Conservation (phyloP, 2,797 vertebrate species). For the Pseudochaenichthys georgianus region DNA sequence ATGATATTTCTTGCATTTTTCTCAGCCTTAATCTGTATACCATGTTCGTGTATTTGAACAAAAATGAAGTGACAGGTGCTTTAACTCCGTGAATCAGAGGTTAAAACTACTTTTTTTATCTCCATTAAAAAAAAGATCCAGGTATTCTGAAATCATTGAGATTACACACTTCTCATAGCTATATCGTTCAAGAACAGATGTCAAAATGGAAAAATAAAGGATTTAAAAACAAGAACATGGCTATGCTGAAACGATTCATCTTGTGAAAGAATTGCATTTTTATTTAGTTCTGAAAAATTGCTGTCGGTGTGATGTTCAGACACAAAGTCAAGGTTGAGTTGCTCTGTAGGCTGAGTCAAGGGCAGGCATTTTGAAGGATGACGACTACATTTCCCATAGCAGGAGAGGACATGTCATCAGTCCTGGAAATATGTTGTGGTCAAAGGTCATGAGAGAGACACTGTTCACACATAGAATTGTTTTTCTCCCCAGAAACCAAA, state of each 20-base stretch:
- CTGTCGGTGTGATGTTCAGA: neutral
- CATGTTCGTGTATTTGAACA: too few relatives aligned
- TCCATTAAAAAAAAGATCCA: too few relatives aligned
- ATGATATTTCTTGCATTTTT: too few relatives aligned
- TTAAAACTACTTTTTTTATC: too few relatives aligned
- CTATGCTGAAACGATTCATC: neutral
- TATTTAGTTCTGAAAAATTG: conserved; percentile 25
- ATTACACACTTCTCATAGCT: too few relatives aligned
- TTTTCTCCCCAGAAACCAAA: conserved; percentile 9
- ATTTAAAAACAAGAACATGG: neutral
- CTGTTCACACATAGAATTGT: conserved; percentile 8
- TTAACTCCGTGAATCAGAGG: too few relatives aligned
- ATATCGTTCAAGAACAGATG: too few relatives aligned
- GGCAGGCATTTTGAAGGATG: conserved; percentile 37
- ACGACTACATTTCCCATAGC: conserved; percentile 47
- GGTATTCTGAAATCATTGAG: too few relatives aligned
- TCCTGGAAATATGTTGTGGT: conserved; percentile 52
- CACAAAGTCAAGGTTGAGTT: conserved; percentile 32
- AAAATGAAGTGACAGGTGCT: too few relatives aligned
- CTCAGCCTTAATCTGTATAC: too few relatives aligned
- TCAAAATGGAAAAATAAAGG: too few relatives aligned
- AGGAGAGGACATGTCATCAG: conserved; percentile 50
- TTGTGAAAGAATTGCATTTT: neutral
- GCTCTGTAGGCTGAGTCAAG: conserved; percentile 33
- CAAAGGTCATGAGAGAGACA: conserved; percentile 34